Evolutionary conservation across 2,113 vertebrate genomes (phyloP).

Genomic region (Hystrix brachyura): DNA sequence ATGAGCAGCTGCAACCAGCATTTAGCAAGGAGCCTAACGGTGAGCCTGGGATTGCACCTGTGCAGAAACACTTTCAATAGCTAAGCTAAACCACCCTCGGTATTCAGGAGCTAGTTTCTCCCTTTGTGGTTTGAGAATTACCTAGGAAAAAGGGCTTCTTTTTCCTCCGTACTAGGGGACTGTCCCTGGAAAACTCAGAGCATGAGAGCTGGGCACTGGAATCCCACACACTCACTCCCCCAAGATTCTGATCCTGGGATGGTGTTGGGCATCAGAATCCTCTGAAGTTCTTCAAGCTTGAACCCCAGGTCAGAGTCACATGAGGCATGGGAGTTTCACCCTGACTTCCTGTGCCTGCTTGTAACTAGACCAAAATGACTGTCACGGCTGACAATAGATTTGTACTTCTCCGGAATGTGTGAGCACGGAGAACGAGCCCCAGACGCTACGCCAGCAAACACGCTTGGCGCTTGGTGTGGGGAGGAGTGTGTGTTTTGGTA

Average conservation of each 20-base stretch:
- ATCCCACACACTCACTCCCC: not conserved
- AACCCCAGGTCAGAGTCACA: not conserved
- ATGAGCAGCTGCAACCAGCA: not conserved
- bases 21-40: not conserved
- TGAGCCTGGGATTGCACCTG: not conserved
- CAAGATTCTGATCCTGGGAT: not conserved
- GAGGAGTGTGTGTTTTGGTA: not conserved
- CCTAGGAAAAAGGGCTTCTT: not conserved
- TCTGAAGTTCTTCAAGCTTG: not conserved
- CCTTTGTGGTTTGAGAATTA: not conserved
- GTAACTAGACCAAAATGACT: not conserved
- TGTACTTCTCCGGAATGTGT: not conserved
- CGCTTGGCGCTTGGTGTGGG: not conserved
- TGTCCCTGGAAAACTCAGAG: not conserved
- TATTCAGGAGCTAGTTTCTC: slow-evolving; percentile 30
- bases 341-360: slow-evolving; percentile 16
- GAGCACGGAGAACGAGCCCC: not conserved
- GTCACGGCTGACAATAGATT: not conserved
- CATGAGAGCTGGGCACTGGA: not conserved
- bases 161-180: too few species aligned
- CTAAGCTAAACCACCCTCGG: not conserved
- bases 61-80: not conserved
- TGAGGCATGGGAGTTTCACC: not conserved
- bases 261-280: not conserved
- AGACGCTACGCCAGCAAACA: slow-evolving; percentile 57